Base-by-base conservation (phyloP, 2,797 vertebrate species). In the Gymnothorax javanicus region DNA sequence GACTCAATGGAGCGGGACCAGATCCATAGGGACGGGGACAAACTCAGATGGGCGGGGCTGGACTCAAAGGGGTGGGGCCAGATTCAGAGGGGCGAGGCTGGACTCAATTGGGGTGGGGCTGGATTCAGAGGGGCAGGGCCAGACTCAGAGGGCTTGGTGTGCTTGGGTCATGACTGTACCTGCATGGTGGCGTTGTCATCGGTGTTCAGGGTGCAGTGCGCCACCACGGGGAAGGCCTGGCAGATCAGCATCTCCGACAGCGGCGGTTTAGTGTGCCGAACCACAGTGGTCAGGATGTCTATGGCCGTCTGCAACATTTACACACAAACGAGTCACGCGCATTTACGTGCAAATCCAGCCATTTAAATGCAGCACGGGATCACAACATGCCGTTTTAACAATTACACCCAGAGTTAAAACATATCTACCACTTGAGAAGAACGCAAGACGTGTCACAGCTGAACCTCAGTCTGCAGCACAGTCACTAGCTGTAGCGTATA, bases 171-270 rank as follows among this genome's bases (percentile, higher is more conserved):
- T 1, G 64, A 0, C 8, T 75, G 90, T 94, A 99, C 99, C 98
- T 99, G 99, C 98, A 99, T 99, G 50, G 97, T 98, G 20, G 99
- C 96, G 69, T 98, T 98, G 93, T 99, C 99, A 23, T 99, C 99
- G 0, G 98, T 99, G 89, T 97, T 97, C 54, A 99, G 94, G 9
- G 97, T 99, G 93, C 99, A 99, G 91, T 99, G 99, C 4, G 98
- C 98, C 90, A 99, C 97, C 5, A 98, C 98, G 81, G 99, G 98
- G 85, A 99, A 99, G 0, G 97, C 99, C 88, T 99, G 98, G 91
- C 98, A 99, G 90, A 99, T 96, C 64, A 99, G 95, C 92, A 99
- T 95, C 94, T 99, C 98, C 3, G 99, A 98, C 73, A 99, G 96
- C 0, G 99, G 98, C 0, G 98, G 94, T 87, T 99, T 99, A 5